phyloP scores from a whole-genome alignment of 2,888 invertebrate species.

The Meta bourneti region DNA sequence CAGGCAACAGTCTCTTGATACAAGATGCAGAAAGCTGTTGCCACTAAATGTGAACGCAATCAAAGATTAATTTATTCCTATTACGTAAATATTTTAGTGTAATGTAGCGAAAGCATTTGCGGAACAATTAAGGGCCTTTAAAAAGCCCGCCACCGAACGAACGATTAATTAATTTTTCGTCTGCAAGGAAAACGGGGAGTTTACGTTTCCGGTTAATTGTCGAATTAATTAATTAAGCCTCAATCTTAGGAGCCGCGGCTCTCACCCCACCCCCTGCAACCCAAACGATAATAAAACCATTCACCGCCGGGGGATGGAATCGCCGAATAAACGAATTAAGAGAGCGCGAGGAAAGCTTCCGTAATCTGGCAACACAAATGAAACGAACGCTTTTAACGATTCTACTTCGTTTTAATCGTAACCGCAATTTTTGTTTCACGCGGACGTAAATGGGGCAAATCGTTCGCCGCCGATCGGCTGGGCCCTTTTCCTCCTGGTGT shows the following conservation, averaged over 20 bases:
- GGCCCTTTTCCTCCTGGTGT: slow-evolving; percentile 38
- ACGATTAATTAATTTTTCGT: slow-evolving; percentile 74
- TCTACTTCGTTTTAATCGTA: slow-evolving; percentile 74
- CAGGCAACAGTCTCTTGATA: slow-evolving; percentile 66
- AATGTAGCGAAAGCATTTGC: slow-evolving; percentile 73
- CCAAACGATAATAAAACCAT: slow-evolving; percentile 67
- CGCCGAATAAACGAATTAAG: slow-evolving; percentile 74
- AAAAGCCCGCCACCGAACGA: slow-evolving; percentile 70
- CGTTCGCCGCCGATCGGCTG: slow-evolving; percentile 37
- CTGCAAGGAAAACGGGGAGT: slow-evolving; percentile 71
- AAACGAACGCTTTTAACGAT: slow-evolving; percentile 74
- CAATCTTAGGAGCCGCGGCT: slow-evolving; percentile 63
- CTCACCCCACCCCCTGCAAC: slow-evolving; percentile 6
- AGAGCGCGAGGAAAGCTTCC: slow-evolving; percentile 72
- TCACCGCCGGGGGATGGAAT: slow-evolving; percentile 52
- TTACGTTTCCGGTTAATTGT: slow-evolving; percentile 75
- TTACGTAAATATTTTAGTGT: slow-evolving; percentile 75
- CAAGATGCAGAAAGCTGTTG: slow-evolving; percentile 69
- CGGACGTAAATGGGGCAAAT: slow-evolving; percentile 67
- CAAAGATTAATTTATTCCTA: slow-evolving; percentile 75
- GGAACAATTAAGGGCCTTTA: slow-evolving; percentile 73
- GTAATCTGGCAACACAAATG: slow-evolving; percentile 75
- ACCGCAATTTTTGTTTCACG: slow-evolving; percentile 66
- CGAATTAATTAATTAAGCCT: slow-evolving; percentile 75
- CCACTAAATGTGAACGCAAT: slow-evolving; percentile 74